These are phyloP conservation scores for Dysmachus trigonus DNA, from an alignment of 2,888 invertebrate genomes.

Conservation along the genomic window DNA sequence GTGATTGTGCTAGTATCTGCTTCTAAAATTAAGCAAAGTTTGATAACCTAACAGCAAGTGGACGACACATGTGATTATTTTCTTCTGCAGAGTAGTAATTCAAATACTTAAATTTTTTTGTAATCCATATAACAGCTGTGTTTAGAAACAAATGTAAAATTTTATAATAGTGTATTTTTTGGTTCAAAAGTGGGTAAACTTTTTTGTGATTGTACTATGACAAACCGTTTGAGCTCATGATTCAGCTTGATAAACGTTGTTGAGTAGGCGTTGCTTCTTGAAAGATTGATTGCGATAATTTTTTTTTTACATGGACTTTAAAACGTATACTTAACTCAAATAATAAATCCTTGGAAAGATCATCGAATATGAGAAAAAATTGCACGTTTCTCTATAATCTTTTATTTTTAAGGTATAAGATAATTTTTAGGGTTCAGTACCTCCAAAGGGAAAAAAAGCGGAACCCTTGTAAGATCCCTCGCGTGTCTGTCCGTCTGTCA, in stretches of 20 bases:
- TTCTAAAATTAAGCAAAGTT: not conserved
- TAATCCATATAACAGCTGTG: not conserved
- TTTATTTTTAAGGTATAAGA: not conserved
- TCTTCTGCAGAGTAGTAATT: not conserved
- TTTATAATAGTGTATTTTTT: not conserved
- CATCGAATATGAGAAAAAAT: not conserved
- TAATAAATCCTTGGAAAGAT: not conserved
- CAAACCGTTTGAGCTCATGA: not conserved
- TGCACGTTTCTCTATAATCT: not conserved
- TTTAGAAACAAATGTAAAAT: not conserved
- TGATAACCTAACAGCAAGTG: not conserved
- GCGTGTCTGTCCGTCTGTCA: too few species aligned
- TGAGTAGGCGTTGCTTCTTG: not conserved
- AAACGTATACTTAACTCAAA: not conserved
- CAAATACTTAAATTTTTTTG: not conserved
- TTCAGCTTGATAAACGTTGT: not conserved
- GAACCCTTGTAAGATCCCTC: too few species aligned
- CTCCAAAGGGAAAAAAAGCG: too few species aligned
- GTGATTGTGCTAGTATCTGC: not conserved
- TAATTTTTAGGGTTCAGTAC: too few species aligned
- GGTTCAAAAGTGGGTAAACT: not conserved
- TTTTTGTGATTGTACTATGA: not conserved
- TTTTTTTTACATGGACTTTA: not conserved
- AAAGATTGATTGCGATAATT: not conserved
- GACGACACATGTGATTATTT: not conserved